Conservation (phyloP, 2,888 invertebrate species). For the Orgyia antiqua region DNA sequence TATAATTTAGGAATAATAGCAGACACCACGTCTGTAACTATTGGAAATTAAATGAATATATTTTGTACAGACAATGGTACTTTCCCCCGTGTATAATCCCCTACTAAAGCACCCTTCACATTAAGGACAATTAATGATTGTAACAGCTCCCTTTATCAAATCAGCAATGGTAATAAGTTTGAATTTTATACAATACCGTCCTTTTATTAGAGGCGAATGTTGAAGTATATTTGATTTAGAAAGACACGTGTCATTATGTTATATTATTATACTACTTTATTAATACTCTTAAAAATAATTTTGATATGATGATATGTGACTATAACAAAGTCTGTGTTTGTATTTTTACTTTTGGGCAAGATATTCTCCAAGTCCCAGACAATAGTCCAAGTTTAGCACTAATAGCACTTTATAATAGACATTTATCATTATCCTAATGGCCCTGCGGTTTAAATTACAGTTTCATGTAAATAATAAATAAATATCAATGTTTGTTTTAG, state of each 20-base stretch:
- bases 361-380: too few species aligned
- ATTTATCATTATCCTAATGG: too few species aligned
- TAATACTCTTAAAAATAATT: too few species aligned
- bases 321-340: too few species aligned
- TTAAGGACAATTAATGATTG: conserved; percentile 71
- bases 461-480: too few species aligned
- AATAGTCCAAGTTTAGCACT: too few species aligned
- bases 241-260: too few species aligned
- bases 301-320: too few species aligned
- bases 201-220: conserved; percentile 46
- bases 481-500: conserved; percentile 74
- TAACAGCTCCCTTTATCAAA: conserved; percentile 62
- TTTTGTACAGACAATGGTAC: conserved; percentile 60
- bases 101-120: conserved; percentile 50
- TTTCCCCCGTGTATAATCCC: conserved; percentile 52
- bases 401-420: too few species aligned
- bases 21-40: conserved; percentile 29
- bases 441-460: too few species aligned
- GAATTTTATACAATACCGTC: conserved; percentile 54
- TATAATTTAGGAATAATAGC: conserved; percentile 27
- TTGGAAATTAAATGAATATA: conserved; percentile 64
- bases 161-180: conserved; percentile 64
- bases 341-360: too few species aligned
- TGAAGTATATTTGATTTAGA: background rate
- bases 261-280: too few species aligned